A percentile compares a stretch with the other conserved stretches of the same genome.
Conservation (phyloP, 1,140 invertebrate species). For the Pectinophora gossypiella region DNA sequence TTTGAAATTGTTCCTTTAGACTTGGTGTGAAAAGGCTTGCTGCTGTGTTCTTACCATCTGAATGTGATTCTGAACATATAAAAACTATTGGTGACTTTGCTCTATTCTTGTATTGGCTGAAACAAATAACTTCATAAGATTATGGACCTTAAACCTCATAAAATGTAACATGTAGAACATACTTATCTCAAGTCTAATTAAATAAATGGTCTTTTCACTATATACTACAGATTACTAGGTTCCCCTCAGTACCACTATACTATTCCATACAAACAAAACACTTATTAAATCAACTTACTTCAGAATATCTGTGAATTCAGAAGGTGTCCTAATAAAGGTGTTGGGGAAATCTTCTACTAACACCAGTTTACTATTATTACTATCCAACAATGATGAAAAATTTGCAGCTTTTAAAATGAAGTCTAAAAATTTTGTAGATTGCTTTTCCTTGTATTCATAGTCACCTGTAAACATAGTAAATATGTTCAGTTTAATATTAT, state of each 20-base stretch:
- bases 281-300: constrained; percentile 72
- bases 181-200: no score
- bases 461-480: constrained; percentile 40
- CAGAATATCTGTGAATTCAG: constrained; percentile 78
- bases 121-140: no score
- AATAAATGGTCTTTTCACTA: no score
- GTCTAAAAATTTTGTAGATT: constrained; percentile 80
- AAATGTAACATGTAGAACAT: no score
- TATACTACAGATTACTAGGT: no score
- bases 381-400: constrained; percentile 79
- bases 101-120: constrained; percentile 77
- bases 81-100: constrained; percentile 83
- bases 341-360: constrained; percentile 88
- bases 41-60: constrained; percentile 76
- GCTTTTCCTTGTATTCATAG: constrained; percentile 70
- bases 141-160: no score
- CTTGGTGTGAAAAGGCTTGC: constrained; percentile 79
- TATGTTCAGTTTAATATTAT: no score
- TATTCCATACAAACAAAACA: no score
- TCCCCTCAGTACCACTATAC: no score
- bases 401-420: constrained; percentile 82
- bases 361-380: constrained; percentile 76
- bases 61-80: constrained; percentile 80
- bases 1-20: constrained; percentile 77
- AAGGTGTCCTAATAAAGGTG: constrained; percentile 77